These are phyloP conservation scores for Melitaea athalia DNA, from an alignment of 2,888 invertebrate species.

Conservation along the genomic window DNA sequence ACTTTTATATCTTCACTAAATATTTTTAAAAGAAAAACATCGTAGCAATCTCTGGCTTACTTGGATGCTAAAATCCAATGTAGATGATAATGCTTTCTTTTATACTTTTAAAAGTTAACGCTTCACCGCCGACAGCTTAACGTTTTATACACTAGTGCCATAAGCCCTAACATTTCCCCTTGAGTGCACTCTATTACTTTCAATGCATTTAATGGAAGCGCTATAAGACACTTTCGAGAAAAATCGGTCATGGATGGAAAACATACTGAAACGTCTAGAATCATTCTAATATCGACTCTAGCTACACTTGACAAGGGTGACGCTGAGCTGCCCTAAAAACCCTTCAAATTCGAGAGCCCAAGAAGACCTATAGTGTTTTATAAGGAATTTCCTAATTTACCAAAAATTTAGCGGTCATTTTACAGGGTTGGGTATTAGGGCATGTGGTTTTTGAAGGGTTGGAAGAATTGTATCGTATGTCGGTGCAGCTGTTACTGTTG, in stretches of 20 bases:
- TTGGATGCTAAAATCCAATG: slow-evolving; percentile 5
- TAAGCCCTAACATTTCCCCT: slow-evolving; percentile 39
- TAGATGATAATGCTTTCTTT: slow-evolving; percentile 9
- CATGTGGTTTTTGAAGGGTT: slow-evolving; percentile 18
- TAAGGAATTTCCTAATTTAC: slow-evolving; percentile 15
- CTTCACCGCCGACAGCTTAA: slow-evolving; percentile 9
- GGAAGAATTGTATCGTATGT: slow-evolving; percentile 14
- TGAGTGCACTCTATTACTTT: slow-evolving; percentile 38
- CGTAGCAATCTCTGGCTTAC: slow-evolving; percentile 4
- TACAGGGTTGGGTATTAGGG: slow-evolving; percentile 11
- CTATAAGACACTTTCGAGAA: slow-evolving; percentile 28
- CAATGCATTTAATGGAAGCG: slow-evolving; percentile 38
- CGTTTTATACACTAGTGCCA: slow-evolving; percentile 17
- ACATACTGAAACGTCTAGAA: not conserved
- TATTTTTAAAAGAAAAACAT: slow-evolving; percentile 5
- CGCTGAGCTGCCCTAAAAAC: not conserved
- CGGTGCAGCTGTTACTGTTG: slow-evolving; percentile 9
- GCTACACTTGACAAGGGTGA: not conserved
- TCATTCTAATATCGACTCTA: not conserved
- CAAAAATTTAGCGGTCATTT: slow-evolving; percentile 11
- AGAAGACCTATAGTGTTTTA: slow-evolving; percentile 12
- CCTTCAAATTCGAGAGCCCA: not conserved
- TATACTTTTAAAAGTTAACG: slow-evolving; percentile 1
- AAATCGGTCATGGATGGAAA: slow-evolving; percentile 16
- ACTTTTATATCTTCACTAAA: not conserved